Percentiles rank a stretch among this genome's conserved stretches.
Evolutionary conservation across 2,888 invertebrate genomes (phyloP).

Genomic region (Caenorhabditis becei): DNA sequence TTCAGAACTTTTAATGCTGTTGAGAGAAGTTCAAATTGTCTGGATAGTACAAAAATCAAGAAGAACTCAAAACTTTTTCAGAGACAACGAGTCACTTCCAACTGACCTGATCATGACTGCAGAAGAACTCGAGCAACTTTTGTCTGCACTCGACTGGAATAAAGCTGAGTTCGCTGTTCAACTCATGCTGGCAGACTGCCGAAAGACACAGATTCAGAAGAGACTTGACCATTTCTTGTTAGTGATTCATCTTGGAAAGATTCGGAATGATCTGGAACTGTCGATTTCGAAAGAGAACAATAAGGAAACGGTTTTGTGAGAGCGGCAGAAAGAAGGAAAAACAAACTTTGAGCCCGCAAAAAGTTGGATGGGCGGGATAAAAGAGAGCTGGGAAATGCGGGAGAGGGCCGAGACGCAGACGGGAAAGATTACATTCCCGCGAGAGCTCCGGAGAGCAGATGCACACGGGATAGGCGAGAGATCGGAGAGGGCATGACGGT

Average conservation of each 20-base stretch:
- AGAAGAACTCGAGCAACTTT: slow-evolving; percentile 76
- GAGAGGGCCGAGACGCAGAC: slow-evolving; percentile 16
- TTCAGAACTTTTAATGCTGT: no score
- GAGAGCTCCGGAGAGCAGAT: slow-evolving; percentile 13
- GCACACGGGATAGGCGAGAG: slow-evolving; percentile 12
- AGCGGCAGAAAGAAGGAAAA: slow-evolving; percentile 11
- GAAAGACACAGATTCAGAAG: slow-evolving; percentile 76
- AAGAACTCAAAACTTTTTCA: no score
- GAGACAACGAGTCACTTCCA: background rate
- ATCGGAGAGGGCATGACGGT: slow-evolving; percentile 25
- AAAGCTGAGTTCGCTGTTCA: slow-evolving; percentile 70
- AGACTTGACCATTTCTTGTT: slow-evolving; percentile 69
- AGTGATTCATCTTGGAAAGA: background rate
- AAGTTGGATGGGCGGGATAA: slow-evolving; percentile 35
- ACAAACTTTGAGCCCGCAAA: slow-evolving; percentile 43
- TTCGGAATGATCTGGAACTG: background rate
- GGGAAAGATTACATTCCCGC: slow-evolving; percentile 13
- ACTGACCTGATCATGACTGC: slow-evolving; percentile 78
- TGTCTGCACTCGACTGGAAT: slow-evolving; percentile 78
- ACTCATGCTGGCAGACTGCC: slow-evolving; percentile 73
- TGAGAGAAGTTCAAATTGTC: no score
- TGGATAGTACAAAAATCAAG: no score
- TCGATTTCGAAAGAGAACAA: background rate
- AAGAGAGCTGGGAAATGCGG: slow-evolving; percentile 20
- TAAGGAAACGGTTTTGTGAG: slow-evolving; percentile 1